Conservation (phyloP, 92 coral and sea anemone species). For the Meandrina meandrites region DNA sequence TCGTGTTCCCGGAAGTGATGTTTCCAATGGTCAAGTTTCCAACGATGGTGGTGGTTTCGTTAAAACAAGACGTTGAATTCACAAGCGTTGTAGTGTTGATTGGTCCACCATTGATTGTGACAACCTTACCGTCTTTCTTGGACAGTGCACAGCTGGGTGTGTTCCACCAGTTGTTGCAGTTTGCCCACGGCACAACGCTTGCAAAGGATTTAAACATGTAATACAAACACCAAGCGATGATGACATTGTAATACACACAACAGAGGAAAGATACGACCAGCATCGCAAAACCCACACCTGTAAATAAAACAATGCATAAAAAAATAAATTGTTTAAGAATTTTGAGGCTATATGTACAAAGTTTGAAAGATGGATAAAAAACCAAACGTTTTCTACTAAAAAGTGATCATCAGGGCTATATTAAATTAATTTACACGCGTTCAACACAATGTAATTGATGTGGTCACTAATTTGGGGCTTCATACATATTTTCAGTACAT, state of each 20-base stretch:
- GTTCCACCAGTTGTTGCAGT: constrained; percentile 93
- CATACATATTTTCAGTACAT: no score
- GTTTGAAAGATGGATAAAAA: no score
- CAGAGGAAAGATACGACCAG: constrained; percentile 93
- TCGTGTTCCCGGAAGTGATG: constrained; percentile 5
- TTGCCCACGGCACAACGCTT: constrained; percentile 90
- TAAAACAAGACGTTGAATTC: constrained; percentile 12
- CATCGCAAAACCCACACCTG: constrained; percentile 99
- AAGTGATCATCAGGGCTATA: no score
- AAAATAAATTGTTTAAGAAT: no score
- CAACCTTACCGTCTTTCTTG: background rate
- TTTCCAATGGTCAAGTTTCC: constrained; percentile 17
- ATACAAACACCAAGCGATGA: constrained; percentile 97
- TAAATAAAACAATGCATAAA: background rate
- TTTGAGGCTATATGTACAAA: no score
- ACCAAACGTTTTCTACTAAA: no score
- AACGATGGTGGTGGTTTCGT: constrained; percentile 6
- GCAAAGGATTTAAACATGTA: constrained; percentile 94
- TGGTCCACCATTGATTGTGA: background rate
- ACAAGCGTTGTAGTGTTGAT: constrained; percentile 13
- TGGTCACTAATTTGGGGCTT: no score
- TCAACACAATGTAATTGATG: no score
- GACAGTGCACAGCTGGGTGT: constrained; percentile 73
- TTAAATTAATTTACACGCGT: no score
- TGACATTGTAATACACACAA: constrained; percentile 94